These are phyloP conservation scores for Enteromius fasciolatus DNA, from an alignment of 2,797 vertebrate species.

Conservation along the genomic window DNA sequence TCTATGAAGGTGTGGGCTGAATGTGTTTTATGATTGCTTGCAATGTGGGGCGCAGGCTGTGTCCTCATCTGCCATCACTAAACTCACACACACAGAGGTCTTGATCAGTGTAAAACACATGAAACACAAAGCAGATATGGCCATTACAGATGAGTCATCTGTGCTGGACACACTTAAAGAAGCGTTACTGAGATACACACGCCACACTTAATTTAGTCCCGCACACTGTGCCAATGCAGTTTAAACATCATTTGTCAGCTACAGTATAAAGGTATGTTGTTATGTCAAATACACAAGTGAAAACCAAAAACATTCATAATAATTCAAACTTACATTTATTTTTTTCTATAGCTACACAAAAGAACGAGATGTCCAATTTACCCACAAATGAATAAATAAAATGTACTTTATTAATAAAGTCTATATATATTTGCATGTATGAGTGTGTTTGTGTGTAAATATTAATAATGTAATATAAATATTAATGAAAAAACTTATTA, in stretches of 20 bases:
- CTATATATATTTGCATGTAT: too few relatives aligned
- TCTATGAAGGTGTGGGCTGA: constrained; percentile 17
- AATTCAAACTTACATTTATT: neutral
- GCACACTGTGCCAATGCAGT: neutral
- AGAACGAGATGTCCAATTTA: too few relatives aligned
- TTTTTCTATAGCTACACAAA: constrained; percentile 48
- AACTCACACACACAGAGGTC: constrained; percentile 17
- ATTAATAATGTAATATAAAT: too few relatives aligned
- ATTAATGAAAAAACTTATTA: neutral
- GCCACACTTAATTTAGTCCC: neutral
- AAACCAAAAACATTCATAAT: neutral
- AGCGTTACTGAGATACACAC: constrained; percentile 45
- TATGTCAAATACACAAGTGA: neutral
- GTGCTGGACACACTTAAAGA: constrained; percentile 59
- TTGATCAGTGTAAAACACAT: constrained; percentile 35
- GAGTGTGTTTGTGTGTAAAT: too few relatives aligned
- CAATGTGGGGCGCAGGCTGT: constrained; percentile 1
- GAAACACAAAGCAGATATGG: constrained; percentile 50
- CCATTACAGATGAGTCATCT: constrained; percentile 65
- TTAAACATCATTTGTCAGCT: neutral
- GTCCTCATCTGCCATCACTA: constrained; percentile 22
- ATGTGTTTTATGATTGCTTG: constrained; percentile 2
- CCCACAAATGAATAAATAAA: too few relatives aligned
- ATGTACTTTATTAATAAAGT: too few relatives aligned
- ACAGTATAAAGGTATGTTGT: neutral